Evolutionary conservation across 2,113 vertebrate species (phyloP), one percentile per base, ranked within the genome.

Genomic region (Atherinomorus stipes): DNA sequence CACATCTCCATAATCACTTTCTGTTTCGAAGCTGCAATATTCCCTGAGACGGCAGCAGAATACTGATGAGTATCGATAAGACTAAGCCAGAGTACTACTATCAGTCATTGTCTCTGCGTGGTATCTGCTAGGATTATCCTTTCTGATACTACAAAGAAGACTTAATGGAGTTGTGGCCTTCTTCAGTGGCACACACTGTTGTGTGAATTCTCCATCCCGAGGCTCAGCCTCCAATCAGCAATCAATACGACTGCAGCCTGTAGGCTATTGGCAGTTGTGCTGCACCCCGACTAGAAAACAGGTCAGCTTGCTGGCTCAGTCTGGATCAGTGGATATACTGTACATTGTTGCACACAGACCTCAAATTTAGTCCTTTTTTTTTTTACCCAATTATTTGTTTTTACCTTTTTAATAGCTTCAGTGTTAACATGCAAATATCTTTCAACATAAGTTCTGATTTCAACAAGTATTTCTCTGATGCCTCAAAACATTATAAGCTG

Each of bases 201-300:
- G 44, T 40, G n/a, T 40, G 16, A 51, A 45, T 10, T 15, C 11
- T 18, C 18, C 18, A 16, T 49, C 37, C 22, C 56, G 42, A 58
- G 54, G 37, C 54, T 54, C 70, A 44, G 50, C 76, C 44, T 45
- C 59, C 56, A 34, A 59, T 80, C 49, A 25, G 11, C 60, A 63
- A 85, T 88, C 84, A 70, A 83, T 84, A 51, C 1, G 2, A 25
- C 56, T 23, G 37, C 45, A 1, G 65, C 67, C 52, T 68, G 79
- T 71, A 38, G 19, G 64, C 40, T 74, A 72, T 71, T 72, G 65
- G 65, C 38, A 66, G 42, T 75, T 71, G 59, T 54, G 50, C 56
- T 37, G 49, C 28, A 23, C 23, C 40, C 25, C 57, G 19, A 59
- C 31, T 31, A 80, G 51, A 58, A 51, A 38, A 64, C 45, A 38